A percentile compares a stretch with the other conserved stretches of the same genome.
These are phyloP conservation scores for Tychaedon coryphoeus DNA, from an alignment of 2,113 vertebrate species.

Conservation along the genomic window DNA sequence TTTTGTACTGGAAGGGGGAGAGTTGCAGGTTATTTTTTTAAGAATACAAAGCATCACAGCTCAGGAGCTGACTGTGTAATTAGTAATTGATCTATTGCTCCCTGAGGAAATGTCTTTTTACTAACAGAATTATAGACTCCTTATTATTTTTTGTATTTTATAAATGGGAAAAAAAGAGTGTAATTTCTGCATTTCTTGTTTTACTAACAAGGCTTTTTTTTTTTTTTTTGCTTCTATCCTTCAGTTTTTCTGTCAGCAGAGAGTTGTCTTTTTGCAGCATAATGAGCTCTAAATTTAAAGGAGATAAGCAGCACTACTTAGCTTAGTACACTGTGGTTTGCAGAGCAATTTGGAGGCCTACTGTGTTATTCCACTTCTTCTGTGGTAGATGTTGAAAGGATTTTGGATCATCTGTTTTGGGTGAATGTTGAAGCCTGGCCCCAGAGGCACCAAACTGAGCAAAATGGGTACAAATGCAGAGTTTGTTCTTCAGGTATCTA, in stretches of 20 bases:
- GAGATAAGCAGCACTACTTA: not conserved
- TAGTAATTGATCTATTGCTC: conserved; percentile 66
- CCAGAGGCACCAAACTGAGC: not conserved
- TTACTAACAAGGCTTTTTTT: not conserved
- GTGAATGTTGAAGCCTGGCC: not conserved
- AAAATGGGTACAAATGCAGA: not conserved
- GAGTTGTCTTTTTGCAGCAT: not conserved
- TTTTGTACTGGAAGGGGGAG: not conserved
- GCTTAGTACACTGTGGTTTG: not conserved
- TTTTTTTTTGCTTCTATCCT: not conserved
- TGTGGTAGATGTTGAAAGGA: not conserved
- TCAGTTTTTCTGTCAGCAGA: not conserved
- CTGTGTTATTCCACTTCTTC: not conserved
- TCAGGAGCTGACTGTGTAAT: conserved; percentile 60
- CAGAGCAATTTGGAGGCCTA: not conserved
- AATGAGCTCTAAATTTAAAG: conserved; percentile 13
- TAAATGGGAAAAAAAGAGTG: not conserved
- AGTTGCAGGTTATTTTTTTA: conserved; percentile 1
- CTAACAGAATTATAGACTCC: not conserved
- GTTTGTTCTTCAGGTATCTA: not conserved
- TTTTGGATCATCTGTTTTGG: not conserved
- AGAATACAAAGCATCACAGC: conserved; percentile 32
- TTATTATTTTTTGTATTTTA: not conserved
- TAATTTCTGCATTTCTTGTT: not conserved
- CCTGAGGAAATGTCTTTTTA: conserved; percentile 44